Base-by-base conservation (phyloP, 2,113 vertebrate species). In the Melanerpes aurifrons region DNA sequence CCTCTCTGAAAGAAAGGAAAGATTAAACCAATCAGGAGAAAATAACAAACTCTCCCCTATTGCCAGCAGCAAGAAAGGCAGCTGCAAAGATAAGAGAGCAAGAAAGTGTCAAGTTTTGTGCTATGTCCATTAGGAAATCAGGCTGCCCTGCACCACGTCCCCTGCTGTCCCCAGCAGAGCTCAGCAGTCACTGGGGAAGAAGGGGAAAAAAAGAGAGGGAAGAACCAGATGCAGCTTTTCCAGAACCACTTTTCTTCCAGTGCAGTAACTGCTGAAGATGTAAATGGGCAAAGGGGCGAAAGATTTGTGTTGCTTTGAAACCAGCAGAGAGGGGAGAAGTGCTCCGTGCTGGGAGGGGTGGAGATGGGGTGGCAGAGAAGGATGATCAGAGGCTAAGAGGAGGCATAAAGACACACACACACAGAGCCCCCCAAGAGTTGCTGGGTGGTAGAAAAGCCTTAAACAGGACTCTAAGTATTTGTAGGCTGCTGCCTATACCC, bases 241-340 rank as follows among this genome's bases (percentile, higher is more conserved):
- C 76, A 15, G 31, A 79, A 3, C 7, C 77, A 12, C 90, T 81
- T 59, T 15, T 82, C 78, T 58, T 35, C 18, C 79, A 53, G 83
- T 11, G 0, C 4, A 18, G 53, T 35, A 15, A 28, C 40, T 93
- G 53, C 86, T 22, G 84, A 2, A 63, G 45, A 68, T 12, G 61
- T n/a, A 64, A 75, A 59, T 3, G 4, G 11, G 67, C 87, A 21
- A 62, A 59, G 0, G 40, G 72, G 64, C 4, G 85, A 40, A 10
- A 48, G 31, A 47, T 75, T 57, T 88, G 79, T 40, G 94, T 50
- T 79, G 94, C 95, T 90, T 67, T 56, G 80, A 87, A 91, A 91
- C 82, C 12, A 6, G 35, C 3, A 1, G 72, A 89, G 57, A 66
- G 82, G 59, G 26, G 70, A 26, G 5, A 54, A 74, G 73, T 4